These are phyloP conservation scores for Nycteola revayana DNA, from an alignment of 2,888 invertebrate species.

Conservation along the genomic window DNA sequence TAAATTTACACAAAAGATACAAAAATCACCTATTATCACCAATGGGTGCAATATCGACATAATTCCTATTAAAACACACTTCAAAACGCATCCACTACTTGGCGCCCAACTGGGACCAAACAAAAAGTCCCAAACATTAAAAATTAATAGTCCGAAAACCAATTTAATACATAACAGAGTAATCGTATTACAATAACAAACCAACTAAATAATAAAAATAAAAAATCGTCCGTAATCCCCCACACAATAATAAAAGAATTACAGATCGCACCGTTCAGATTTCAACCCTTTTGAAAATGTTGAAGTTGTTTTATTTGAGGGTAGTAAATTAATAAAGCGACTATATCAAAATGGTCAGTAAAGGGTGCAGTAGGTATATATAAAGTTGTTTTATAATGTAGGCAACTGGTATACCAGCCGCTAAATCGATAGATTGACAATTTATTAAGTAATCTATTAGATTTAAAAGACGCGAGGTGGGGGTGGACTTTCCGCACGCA, in stretches of 20 bases:
- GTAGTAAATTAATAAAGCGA: slow-evolving; percentile 16
- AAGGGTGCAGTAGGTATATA: neutral
- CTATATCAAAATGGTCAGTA: slow-evolving; percentile 1
- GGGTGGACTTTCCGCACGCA: no score
- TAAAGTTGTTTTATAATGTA: neutral
- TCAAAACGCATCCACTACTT: slow-evolving; percentile 8
- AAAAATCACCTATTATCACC: no score
- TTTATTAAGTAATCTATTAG: no score
- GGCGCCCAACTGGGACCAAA: slow-evolving; percentile 36
- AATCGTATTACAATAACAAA: slow-evolving; percentile 22
- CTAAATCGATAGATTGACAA: no score
- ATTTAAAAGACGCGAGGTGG: no score
- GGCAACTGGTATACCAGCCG: no score
- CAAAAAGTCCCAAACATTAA: slow-evolving; percentile 15
- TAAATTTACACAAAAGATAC: no score
- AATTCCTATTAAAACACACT: neutral
- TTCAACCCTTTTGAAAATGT: slow-evolving; percentile 25
- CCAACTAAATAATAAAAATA: slow-evolving; percentile 24
- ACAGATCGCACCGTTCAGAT: slow-evolving; percentile 28
- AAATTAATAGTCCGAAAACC: slow-evolving; percentile 46
- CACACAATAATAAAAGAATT: slow-evolving; percentile 28
- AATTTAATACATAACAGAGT: slow-evolving; percentile 21
- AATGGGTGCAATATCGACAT: no score
- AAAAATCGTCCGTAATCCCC: slow-evolving; percentile 14
- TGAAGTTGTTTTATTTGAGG: slow-evolving; percentile 6